These are phyloP conservation scores for Notolabrus celidotus DNA, from an alignment of 2,797 vertebrate genomes.

Conservation along the genomic window DNA sequence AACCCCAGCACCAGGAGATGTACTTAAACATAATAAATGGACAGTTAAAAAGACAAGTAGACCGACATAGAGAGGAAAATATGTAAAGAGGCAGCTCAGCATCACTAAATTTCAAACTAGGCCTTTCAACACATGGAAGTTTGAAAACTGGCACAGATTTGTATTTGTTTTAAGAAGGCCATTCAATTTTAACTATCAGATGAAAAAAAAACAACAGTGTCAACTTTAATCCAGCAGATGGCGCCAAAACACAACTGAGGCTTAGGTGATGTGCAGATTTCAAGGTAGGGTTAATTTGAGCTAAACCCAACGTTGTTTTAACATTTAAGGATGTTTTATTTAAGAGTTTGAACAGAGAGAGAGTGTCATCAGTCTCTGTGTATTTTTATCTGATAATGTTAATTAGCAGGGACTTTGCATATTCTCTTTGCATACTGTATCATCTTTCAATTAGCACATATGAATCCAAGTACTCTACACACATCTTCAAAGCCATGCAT, in stretches of 20 bases:
- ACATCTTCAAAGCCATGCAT: slow-evolving; percentile 8
- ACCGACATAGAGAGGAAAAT: slow-evolving; percentile 25
- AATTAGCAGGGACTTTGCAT: slow-evolving; percentile 31
- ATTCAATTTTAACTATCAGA: no score
- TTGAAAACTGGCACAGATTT: slow-evolving; percentile 12
- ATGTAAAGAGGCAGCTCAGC: slow-evolving; percentile 11
- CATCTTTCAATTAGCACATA: slow-evolving; percentile 33
- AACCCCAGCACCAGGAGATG: slow-evolving; percentile 35
- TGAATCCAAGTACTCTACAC: background rate
- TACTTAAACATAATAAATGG: slow-evolving; percentile 54
- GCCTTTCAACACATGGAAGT: slow-evolving; percentile 7
- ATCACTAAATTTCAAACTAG: background rate
- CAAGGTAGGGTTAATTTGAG: background rate
- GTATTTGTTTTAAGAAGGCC: no score
- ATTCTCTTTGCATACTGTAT: slow-evolving; percentile 17
- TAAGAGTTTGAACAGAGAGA: slow-evolving; percentile 21
- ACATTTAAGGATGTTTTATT: slow-evolving; percentile 20
- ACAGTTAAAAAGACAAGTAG: slow-evolving; percentile 31
- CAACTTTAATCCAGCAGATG: slow-evolving; percentile 57
- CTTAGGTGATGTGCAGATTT: background rate
- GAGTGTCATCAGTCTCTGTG: background rate
- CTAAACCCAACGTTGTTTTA: background rate
- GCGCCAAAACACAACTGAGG: slow-evolving; percentile 26
- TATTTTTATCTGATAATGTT: slow-evolving; percentile 8
- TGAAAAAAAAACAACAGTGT: slow-evolving; percentile 8